These are phyloP conservation scores for Myrmecophaga tridactyla DNA, from an alignment of 2,113 vertebrate species.

Conservation along the genomic window DNA sequence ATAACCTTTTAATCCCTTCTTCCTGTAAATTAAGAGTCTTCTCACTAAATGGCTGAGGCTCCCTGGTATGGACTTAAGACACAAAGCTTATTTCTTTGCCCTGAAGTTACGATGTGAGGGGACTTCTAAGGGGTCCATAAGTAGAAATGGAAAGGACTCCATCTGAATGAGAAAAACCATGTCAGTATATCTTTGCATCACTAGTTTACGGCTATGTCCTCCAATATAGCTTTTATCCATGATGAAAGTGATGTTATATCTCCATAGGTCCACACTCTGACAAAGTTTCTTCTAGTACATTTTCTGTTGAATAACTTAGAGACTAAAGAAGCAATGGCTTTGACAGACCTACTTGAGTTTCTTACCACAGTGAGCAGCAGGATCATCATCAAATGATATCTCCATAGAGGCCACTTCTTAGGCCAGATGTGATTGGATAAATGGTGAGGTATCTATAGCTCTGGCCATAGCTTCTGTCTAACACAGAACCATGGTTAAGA, in stretches of 20 bases:
- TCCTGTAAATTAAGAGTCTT: not conserved
- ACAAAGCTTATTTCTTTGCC: not conserved
- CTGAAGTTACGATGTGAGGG: not conserved
- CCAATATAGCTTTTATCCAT: not conserved
- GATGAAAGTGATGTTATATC: not conserved
- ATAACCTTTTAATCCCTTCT: not conserved
- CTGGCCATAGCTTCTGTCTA: conserved; percentile 71
- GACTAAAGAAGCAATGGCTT: conserved; percentile 56
- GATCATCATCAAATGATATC: conserved; percentile 64
- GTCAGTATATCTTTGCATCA: not conserved
- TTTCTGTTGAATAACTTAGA: not conserved
- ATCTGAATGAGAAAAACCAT: not conserved
- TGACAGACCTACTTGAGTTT: conserved; percentile 74
- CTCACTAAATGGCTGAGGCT: not conserved
- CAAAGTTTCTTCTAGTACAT: not conserved
- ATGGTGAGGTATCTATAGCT: conserved; percentile 73
- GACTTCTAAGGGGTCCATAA: not conserved
- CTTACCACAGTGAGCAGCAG: conserved; percentile 65
- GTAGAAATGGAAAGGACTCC: not conserved
- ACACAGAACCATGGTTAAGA: conserved; percentile 72
- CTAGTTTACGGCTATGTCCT: not conserved
- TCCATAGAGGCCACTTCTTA: conserved; percentile 81
- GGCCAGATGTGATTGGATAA: conserved; percentile 80
- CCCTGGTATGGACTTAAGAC: not conserved
- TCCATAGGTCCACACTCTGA: not conserved